These are phyloP conservation scores for Megaleporinus macrocephalus DNA, from an alignment of 2,113 vertebrate species.

Conservation along the genomic window DNA sequence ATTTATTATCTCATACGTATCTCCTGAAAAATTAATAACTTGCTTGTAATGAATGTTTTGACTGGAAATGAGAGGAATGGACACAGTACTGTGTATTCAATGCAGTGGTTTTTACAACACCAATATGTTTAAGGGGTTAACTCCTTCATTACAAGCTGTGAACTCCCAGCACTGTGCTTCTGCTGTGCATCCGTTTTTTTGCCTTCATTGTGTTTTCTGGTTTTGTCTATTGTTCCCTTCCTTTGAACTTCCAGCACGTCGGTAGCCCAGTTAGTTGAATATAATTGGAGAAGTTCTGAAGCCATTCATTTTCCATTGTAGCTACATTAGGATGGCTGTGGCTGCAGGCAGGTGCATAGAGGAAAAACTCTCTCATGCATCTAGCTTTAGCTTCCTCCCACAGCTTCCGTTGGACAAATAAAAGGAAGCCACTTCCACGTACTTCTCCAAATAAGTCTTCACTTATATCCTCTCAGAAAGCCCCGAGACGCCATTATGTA, in stretches of 20 bases:
- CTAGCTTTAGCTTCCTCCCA: slow-evolving; percentile 61
- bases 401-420: slow-evolving; percentile 34
- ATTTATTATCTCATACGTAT: too few relatives aligned
- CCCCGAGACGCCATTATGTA: slow-evolving; percentile 12
- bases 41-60: too few relatives aligned
- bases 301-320: neutral
- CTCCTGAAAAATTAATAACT: too few relatives aligned
- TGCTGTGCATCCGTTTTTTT: neutral
- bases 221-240: neutral
- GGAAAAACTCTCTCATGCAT: slow-evolving; percentile 5
- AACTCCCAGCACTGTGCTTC: too few relatives aligned
- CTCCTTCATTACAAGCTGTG: too few relatives aligned
- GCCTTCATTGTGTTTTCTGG: neutral
- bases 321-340: neutral
- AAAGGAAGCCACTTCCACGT: slow-evolving; percentile 39
- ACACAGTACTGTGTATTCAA: too few relatives aligned
- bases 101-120: too few relatives aligned
- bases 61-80: too few relatives aligned
- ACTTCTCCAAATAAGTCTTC: slow-evolving; percentile 17
- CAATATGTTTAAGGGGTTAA: too few relatives aligned
- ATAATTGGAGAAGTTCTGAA: neutral
- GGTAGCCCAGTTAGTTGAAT: neutral
- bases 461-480: slow-evolving; percentile 10
- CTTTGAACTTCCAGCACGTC: neutral
- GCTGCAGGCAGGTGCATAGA: neutral